These are phyloP conservation scores for Holothuria scabra DNA, from an alignment of 53 echinoderm and acorn worm species.

Conservation along the genomic window DNA sequence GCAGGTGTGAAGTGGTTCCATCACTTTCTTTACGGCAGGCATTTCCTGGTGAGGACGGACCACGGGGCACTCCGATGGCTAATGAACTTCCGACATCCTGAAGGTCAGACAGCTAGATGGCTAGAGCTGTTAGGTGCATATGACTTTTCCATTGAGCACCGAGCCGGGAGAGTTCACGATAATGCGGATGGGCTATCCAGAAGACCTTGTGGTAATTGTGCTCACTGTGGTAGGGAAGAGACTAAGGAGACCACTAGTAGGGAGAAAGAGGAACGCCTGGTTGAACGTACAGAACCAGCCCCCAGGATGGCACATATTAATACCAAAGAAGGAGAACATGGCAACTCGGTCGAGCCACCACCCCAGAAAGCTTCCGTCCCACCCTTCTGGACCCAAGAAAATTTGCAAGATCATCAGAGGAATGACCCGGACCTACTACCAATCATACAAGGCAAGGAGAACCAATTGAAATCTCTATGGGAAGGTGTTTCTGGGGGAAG, in stretches of 20 bases:
- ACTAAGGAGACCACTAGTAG: too few species aligned
- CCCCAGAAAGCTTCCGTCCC: neutral
- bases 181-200: too few species aligned
- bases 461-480: neutral
- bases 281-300: too few species aligned
- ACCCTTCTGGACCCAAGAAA: constrained; percentile 1
- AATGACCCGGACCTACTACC: constrained; percentile 7
- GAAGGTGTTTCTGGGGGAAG: constrained; percentile 15
- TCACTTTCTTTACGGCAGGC: neutral
- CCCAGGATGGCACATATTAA: too few species aligned
- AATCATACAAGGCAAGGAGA: constrained; percentile 1
- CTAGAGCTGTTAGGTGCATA: constrained; percentile 18
- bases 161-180: neutral
- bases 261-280: too few species aligned
- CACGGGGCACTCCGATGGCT: constrained; percentile 24
- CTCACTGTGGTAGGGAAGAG: too few species aligned
- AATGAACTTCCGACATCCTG: constrained; percentile 4
- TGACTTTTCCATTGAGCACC: neutral
- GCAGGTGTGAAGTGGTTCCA: constrained; percentile 6
- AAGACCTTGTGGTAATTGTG: too few species aligned
- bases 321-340: too few species aligned
- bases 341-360: too few species aligned
- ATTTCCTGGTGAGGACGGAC: constrained; percentile 32
- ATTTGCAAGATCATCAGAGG: constrained; percentile 3
- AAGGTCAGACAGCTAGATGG: constrained; percentile 21